Conservation (phyloP, 2,888 invertebrate species). For the Keiferia lycopersicella region DNA sequence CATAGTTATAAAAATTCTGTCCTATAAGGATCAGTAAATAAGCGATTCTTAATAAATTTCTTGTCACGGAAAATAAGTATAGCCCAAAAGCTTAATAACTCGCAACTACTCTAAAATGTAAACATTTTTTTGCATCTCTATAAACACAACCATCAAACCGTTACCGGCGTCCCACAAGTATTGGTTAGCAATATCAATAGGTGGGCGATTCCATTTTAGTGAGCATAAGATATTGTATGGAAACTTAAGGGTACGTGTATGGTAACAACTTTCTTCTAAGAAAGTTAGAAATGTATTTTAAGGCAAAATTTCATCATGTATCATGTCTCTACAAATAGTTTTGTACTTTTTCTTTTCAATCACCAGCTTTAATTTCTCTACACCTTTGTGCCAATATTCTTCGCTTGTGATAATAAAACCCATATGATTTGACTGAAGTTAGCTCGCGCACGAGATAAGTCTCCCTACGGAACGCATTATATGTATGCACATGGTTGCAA, state of each 20-base stretch:
- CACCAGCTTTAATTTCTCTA: too few relatives aligned
- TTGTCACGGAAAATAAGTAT: neutral
- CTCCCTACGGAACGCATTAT: too few relatives aligned
- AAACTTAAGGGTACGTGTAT: neutral
- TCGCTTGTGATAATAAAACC: too few relatives aligned
- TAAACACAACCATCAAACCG: conserved; percentile 11
- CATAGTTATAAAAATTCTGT: too few relatives aligned
- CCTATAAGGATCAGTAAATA: too few relatives aligned
- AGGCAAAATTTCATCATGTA: too few relatives aligned
- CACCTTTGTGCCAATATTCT: too few relatives aligned
- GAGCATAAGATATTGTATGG: neutral
- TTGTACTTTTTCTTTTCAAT: too few relatives aligned
- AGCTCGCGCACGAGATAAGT: too few relatives aligned
- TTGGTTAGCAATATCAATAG: neutral
- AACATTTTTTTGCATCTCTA: neutral
- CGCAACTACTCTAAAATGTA: neutral
- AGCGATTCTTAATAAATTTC: neutral
- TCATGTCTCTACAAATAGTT: too few relatives aligned
- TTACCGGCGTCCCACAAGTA: neutral
- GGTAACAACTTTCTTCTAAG: neutral
- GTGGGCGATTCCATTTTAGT: neutral
- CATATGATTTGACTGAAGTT: too few relatives aligned
- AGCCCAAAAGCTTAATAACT: neutral
- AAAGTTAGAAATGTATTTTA: neutral
- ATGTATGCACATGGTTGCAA: too few relatives aligned